Conservation (phyloP, 2,888 invertebrate genomes). For the Drosophila mayaguana region DNA sequence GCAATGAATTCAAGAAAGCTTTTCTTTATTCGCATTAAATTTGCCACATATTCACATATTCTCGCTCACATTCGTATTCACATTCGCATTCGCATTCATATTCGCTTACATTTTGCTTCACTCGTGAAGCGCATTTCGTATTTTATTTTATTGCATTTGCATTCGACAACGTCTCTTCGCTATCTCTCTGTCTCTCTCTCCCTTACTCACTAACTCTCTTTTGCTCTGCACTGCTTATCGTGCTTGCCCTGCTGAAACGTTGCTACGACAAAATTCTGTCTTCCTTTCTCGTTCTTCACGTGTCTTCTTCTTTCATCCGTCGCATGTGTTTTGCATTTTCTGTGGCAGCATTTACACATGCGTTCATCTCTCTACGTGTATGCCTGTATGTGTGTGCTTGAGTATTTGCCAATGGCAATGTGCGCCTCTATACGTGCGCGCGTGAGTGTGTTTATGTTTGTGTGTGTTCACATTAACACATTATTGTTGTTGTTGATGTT, state of each 20-base stretch:
- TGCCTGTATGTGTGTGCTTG: conserved; percentile 15
- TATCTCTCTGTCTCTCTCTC: not conserved
- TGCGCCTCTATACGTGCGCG: conserved; percentile 10
- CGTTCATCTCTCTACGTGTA: conserved; percentile 14
- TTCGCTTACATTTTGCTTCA: conserved; percentile 37
- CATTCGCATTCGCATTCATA: conserved; percentile 27
- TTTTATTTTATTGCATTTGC: conserved; percentile 64
- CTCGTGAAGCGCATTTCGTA: conserved; percentile 32
- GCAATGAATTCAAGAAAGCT: conserved; percentile 8
- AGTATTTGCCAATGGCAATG: conserved; percentile 51
- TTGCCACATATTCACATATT: conserved; percentile 55
- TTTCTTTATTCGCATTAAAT: conserved; percentile 46
- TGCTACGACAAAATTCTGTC: conserved; percentile 47
- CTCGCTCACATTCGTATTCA: conserved; percentile 16
- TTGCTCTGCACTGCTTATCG: conserved; percentile 7
- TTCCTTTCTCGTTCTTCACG: conserved; percentile 6
- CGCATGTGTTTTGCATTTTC: conserved; percentile 74
- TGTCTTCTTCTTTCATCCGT: conserved; percentile 19
- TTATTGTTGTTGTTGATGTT: conserved; percentile 59
- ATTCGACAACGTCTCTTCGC: conserved; percentile 41
- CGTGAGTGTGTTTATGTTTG: conserved; percentile 22
- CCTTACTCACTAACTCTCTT: not conserved
- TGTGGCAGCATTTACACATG: conserved; percentile 34
- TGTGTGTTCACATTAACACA: conserved; percentile 68
- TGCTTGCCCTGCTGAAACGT: conserved; percentile 29